Conservation (phyloP, 2,888 invertebrate genomes). For the Drosophila peninsularis region DNA sequence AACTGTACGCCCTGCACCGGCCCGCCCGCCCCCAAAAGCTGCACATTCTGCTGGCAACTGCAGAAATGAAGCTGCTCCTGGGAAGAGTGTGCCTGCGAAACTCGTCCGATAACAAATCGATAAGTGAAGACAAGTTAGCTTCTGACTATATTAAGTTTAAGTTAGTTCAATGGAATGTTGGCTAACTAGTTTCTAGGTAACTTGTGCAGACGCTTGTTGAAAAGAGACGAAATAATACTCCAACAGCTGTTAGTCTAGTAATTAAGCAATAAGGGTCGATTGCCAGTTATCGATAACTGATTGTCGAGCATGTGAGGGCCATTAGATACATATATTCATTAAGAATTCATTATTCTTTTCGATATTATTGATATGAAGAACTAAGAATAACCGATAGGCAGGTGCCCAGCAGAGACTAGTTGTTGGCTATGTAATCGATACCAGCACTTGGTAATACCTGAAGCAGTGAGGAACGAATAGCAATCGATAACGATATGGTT, state of each 20-base stretch:
- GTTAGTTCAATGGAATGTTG: neutral
- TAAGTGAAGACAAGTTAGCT: conserved; percentile 9
- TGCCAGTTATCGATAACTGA: neutral
- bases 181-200: neutral
- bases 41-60: conserved; percentile 1
- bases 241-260: neutral
- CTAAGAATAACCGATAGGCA: too few relatives aligned
- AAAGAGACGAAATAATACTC: neutral
- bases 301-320: too few relatives aligned
- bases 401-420: too few relatives aligned
- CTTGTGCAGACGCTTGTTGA: neutral
- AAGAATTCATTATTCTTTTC: too few relatives aligned
- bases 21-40: neutral
- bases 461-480: too few relatives aligned
- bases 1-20: neutral
- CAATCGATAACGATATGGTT: too few relatives aligned
- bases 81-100: conserved; percentile 9
- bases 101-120: conserved; percentile 33
- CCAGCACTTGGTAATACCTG: too few relatives aligned
- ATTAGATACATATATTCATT: too few relatives aligned
- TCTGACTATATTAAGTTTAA: neutral
- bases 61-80: conserved; percentile 20
- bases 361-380: too few relatives aligned
- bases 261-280: neutral
- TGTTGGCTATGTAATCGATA: too few relatives aligned